A percentile compares a stretch with the other conserved stretches of the same genome.
These are phyloP conservation scores for Spea bombifrons DNA, from an alignment of 2,113 vertebrate genomes.

Conservation along the genomic window DNA sequence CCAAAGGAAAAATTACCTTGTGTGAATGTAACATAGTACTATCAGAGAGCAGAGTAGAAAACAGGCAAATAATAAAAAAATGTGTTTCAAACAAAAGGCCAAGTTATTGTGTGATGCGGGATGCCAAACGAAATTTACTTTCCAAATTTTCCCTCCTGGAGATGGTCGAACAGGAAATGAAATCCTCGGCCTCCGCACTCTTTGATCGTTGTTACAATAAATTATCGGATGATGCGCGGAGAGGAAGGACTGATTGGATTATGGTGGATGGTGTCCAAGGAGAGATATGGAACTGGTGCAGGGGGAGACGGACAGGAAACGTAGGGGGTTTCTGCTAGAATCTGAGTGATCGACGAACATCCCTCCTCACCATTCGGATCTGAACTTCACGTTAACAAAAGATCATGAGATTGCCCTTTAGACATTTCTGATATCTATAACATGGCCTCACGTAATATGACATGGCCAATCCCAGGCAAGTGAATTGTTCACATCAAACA, in stretches of 20 bases:
- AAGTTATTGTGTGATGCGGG: neutral
- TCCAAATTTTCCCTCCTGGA: neutral
- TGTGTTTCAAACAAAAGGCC: neutral
- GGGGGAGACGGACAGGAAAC: constrained; percentile 11
- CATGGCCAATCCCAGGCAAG: constrained; percentile 1
- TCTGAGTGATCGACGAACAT: constrained; percentile 11
- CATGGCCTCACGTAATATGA: constrained; percentile 23
- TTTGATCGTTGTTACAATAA: constrained; percentile 35
- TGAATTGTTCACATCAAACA: neutral
- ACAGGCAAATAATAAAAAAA: neutral
- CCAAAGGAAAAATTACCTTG: too few relatives aligned
- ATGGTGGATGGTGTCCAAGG: constrained; percentile 24
- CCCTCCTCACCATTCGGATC: neutral
- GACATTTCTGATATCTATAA: constrained; percentile 20
- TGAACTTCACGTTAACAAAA: constrained; percentile 5
- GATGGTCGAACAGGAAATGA: constrained; percentile 26
- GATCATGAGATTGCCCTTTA: constrained; percentile 23
- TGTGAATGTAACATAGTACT: neutral
- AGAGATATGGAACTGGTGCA: constrained; percentile 1
- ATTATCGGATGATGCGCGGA: constrained; percentile 10
- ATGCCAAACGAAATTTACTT: constrained; percentile 27
- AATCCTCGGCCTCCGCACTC: constrained; percentile 27
- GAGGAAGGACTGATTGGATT: constrained; percentile 28
- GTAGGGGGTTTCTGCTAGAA: neutral
- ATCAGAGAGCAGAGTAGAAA: constrained; percentile 4